Evolutionary conservation across 1,140 invertebrate genomes (phyloP), one percentile per base, ranked within the genome.

Genomic region (Myzus persicae): DNA sequence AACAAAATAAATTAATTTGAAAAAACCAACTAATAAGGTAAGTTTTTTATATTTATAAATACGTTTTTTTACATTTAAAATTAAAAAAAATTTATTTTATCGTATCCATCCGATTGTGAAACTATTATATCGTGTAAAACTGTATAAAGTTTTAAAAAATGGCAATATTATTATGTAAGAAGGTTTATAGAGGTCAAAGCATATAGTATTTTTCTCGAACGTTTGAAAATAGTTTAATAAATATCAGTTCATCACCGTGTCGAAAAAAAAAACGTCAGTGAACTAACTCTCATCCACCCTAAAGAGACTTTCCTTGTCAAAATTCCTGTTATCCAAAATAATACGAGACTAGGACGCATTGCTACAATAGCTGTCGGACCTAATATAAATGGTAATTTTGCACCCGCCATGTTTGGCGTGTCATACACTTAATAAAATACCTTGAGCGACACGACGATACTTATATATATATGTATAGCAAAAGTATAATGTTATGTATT

Each of bases 371-470:
- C 91, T 36, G 67, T 82, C 26, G 91, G 81, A 84, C 81, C 81
- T 48, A 93, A 93, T 93, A 93, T 84, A 93, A 85, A 93, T 93
- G 91, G 91, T 93, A 93, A 93, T 93, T 93, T 84, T 20, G 36
- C 2, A 51, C 42, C 76, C 81, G 7, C 84, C 44, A 54, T 46
- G 67, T 84, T 48, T n/a, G 36, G 40, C 18, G 81, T 92, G 91
- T 92, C 76, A 84, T 38, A 40, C n/a, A 38, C 76, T 82, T 51
- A 84, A 90, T 90, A 90, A 90, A 59, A 90, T 59, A 67, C 24
- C 48, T 42, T 42, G n/a, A 67, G 14, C 26, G 31, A 67, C 42
- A 90, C 11, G 88, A 90, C 20, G n/a, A 38, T 36, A 18, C 20
- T 22, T 18, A 51, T 51, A 88, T 4, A 20, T 48, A 1, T 18